A percentile compares a stretch with the other conserved stretches of the same genome.
Conservation (phyloP, 2,888 invertebrate genomes). For the Caenorhabditis plicata region DNA sequence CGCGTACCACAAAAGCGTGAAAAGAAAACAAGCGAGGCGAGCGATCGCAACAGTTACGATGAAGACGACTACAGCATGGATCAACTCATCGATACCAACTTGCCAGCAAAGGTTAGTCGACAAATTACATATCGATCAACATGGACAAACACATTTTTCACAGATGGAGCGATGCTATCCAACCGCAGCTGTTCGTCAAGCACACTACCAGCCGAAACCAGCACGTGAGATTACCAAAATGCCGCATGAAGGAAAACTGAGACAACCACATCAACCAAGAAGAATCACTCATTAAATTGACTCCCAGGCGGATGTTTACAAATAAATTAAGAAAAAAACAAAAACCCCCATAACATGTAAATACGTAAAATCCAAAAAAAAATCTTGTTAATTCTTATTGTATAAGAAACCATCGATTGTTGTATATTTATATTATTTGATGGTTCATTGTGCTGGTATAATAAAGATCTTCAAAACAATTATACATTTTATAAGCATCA, state of each 20-base stretch:
- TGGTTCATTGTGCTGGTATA: no score
- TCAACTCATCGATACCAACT: conserved; percentile 37
- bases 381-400: no score
- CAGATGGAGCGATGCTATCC: conserved; percentile 47
- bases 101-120: conserved; percentile 37
- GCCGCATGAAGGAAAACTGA: conserved; percentile 4
- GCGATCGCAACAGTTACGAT: conserved; percentile 28
- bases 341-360: no score
- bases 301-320: no score
- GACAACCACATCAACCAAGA: conserved; percentile 37
- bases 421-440: no score
- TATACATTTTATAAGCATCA: no score
- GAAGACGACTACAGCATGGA: conserved; percentile 38
- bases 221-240: conserved; percentile 6
- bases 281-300: conserved; percentile 35
- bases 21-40: conserved; percentile 27
- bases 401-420: no score
- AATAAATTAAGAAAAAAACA: no score
- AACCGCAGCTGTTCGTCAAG: conserved; percentile 36
- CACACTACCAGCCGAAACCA: conserved; percentile 45
- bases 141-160: conserved; percentile 1
- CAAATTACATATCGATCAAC: neutral
- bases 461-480: no score
- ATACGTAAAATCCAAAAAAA: no score
- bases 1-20: conserved; percentile 39